Conservation (phyloP, 2,113 vertebrate species). For the Antechinus flavipes region DNA sequence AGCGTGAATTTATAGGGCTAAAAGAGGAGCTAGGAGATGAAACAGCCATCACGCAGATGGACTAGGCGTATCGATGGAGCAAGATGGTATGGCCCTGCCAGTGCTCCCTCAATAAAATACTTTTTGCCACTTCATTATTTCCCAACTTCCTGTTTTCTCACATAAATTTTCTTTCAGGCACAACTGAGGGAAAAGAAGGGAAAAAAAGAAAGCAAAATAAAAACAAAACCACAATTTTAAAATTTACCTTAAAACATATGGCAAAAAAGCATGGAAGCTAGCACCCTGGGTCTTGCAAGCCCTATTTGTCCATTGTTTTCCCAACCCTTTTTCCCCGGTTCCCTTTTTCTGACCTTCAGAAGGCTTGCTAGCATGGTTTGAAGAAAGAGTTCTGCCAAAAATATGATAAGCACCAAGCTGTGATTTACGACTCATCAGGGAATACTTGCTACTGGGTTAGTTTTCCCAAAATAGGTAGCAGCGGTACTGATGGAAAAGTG, state of each 20-base stretch:
- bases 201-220: conserved; percentile 31
- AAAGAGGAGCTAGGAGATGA: conserved; percentile 49
- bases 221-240: conserved; percentile 38
- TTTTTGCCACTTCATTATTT: conserved; percentile 57
- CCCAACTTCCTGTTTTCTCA: conserved; percentile 63
- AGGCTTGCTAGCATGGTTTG: conserved; percentile 17
- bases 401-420: conserved; percentile 18
- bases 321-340: neutral
- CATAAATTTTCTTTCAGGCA: conserved; percentile 39
- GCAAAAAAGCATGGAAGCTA: neutral
- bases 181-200: conserved; percentile 25
- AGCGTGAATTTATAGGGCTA: conserved; percentile 67
- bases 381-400: conserved; percentile 37
- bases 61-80: conserved; percentile 63
- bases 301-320: neutral
- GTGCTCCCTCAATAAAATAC: conserved; percentile 70
- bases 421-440: neutral
- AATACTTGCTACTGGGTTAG: neutral
- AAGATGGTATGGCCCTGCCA: conserved; percentile 56
- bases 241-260: neutral
- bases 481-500: neutral
- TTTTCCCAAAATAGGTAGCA: neutral
- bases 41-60: conserved; percentile 27
- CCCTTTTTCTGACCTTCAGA: conserved; percentile 44
- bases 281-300: conserved; percentile 1